These are phyloP conservation scores for Cheilosia pagana DNA, from an alignment of 2,888 invertebrate genomes.

Conservation along the genomic window DNA sequence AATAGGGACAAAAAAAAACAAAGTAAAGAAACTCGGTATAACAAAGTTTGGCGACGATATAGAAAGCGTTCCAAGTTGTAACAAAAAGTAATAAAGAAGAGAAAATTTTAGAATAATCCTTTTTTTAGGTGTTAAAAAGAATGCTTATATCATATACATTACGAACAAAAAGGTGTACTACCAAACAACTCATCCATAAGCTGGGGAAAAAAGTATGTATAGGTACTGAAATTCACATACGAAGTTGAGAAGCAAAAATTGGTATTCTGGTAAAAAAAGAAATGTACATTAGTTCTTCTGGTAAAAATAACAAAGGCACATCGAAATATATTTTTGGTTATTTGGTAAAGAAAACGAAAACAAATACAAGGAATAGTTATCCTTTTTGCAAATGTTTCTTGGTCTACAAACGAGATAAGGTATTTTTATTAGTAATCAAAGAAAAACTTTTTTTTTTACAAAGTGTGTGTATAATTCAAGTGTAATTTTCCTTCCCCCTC, in stretches of 20 bases:
- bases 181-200: background rate
- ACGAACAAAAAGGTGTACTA: no score
- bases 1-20: no score
- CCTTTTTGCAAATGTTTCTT: conserved; percentile 32
- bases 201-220: no score
- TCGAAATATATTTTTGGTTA: conserved; percentile 51
- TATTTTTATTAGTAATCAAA: conserved; percentile 53
- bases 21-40: no score
- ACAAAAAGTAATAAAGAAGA: no score
- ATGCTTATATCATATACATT: no score
- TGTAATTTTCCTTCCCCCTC: conserved; percentile 62
- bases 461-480: conserved; percentile 62
- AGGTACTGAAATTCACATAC: conserved; percentile 1
- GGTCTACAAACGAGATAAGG: conserved; percentile 49
- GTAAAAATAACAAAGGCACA: conserved; percentile 35
- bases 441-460: conserved; percentile 40
- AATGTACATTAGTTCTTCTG: conserved; percentile 25
- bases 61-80: no score
- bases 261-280: conserved; percentile 49
- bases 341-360: conserved; percentile 55
- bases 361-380: conserved; percentile 34
- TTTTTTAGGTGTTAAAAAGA: no score
- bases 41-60: no score
- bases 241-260: conserved; percentile 76
- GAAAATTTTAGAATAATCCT: no score